Percentiles rank a stretch among this genome's conserved stretches.
Conservation (phyloP, 2,797 vertebrate genomes). For the Tapera naevia region DNA sequence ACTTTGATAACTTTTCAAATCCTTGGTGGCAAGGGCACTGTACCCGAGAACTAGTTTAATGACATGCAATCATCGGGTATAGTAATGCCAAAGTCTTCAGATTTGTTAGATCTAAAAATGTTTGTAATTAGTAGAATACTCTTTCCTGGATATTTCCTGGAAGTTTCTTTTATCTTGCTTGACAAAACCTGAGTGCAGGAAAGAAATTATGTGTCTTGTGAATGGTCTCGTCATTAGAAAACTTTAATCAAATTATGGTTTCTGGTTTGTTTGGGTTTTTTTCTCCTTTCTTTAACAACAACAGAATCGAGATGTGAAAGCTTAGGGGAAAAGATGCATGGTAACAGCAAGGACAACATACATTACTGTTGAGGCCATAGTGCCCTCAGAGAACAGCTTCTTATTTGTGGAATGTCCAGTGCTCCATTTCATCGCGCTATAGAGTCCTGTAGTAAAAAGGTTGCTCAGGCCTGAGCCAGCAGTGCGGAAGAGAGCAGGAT, state of each 20-base stretch:
- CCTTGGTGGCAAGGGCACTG: not conserved
- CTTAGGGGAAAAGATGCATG: not conserved
- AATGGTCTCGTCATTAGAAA: not conserved
- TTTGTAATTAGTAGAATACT: not conserved
- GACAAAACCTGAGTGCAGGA: not conserved
- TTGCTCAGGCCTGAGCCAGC: not conserved
- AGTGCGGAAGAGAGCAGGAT: not conserved
- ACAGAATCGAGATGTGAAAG: not conserved
- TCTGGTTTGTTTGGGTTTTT: not conserved
- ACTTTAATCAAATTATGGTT: not conserved
- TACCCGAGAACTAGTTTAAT: not conserved
- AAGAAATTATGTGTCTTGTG: not conserved
- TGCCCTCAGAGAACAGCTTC: not conserved
- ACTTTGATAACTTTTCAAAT: not conserved
- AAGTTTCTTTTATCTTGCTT: not conserved
- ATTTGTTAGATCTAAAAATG: not conserved
- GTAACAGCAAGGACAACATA: not conserved
- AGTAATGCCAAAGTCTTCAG: not conserved
- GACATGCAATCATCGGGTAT: not conserved
- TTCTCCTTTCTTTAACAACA: not conserved
- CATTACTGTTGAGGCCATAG: not conserved
- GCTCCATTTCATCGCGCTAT: rapidly evolving
- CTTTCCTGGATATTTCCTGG: not conserved
- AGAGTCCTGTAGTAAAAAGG: not conserved
- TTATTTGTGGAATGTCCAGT: not conserved